A percentile compares a stretch with the other conserved stretches of the same genome.
These are phyloP conservation scores for Drosophila mojavensis DNA, from an alignment of 1,140 invertebrate genomes.

Conservation along the genomic window DNA sequence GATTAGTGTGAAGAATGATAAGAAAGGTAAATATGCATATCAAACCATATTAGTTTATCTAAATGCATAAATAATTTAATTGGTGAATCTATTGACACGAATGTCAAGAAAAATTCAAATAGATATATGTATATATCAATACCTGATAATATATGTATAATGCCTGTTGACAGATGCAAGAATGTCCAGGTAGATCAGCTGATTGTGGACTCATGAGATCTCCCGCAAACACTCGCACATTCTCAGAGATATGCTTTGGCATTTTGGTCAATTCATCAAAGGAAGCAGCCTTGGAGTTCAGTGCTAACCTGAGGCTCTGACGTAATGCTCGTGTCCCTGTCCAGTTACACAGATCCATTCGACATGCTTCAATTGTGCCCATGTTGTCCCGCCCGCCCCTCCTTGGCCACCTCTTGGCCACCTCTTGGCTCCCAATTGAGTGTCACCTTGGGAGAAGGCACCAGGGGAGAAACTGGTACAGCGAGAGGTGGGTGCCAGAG, in stretches of 20 bases:
- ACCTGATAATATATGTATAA: too few species aligned
- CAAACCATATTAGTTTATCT: too few species aligned
- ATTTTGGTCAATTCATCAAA: slow-evolving; percentile 19
- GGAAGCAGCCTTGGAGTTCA: slow-evolving; percentile 37
- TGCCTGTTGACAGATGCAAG: too few species aligned
- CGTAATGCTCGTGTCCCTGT: slow-evolving; percentile 45
- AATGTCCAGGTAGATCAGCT: too few species aligned
- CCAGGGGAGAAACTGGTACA: slow-evolving; percentile 1
- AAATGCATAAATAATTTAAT: too few species aligned
- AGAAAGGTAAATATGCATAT: too few species aligned
- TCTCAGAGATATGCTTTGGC: not conserved
- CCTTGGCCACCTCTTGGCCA: not conserved
- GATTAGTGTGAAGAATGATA: too few species aligned
- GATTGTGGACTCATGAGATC: too few species aligned
- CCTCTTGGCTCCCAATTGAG: not conserved
- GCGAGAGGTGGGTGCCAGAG: not conserved
- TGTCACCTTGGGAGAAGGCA: slow-evolving; percentile 23
- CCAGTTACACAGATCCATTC: slow-evolving; percentile 57
- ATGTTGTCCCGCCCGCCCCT: slow-evolving; percentile 23
- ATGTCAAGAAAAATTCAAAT: too few species aligned
- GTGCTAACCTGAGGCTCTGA: slow-evolving; percentile 47
- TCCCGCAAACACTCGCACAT: too few species aligned
- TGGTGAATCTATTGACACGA: too few species aligned
- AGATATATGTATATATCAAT: too few species aligned
- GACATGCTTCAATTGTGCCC: slow-evolving; percentile 66